A percentile compares a stretch with the other conserved stretches of the same genome.
phyloP scores from a whole-genome alignment of 2,797 vertebrate genomes.

The Phyllotis vaccarum region DNA sequence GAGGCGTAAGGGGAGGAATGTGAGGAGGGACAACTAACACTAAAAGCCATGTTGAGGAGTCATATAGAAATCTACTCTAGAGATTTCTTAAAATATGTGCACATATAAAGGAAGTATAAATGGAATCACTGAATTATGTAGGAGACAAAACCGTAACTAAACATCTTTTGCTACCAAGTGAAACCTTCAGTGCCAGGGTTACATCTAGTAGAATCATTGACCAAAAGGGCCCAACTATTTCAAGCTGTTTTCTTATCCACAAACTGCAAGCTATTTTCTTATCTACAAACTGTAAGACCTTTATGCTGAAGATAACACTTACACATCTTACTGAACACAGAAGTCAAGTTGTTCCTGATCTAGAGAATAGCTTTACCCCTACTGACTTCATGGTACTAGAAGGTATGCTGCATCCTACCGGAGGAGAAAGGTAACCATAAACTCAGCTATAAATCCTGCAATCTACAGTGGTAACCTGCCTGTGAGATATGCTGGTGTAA shows the following conservation, averaged over 20 bases:
- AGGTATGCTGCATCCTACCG: background rate
- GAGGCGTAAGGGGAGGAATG: too few relatives aligned
- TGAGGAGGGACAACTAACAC: too few relatives aligned
- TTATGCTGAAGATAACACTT: background rate
- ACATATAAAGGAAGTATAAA: too few relatives aligned
- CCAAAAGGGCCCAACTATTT: background rate
- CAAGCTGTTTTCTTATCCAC: background rate
- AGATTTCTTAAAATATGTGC: too few relatives aligned
- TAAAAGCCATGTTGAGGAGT: too few relatives aligned
- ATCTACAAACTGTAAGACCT: background rate
- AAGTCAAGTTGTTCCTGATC: background rate
- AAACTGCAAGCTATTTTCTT: background rate
- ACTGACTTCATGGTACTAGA: background rate
- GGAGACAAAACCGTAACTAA: too few relatives aligned
- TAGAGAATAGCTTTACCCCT: background rate
- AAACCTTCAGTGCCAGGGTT: too few relatives aligned
- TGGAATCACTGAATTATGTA: too few relatives aligned
- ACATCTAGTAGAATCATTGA: too few relatives aligned
- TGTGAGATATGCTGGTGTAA: background rate
- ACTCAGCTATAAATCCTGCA: background rate
- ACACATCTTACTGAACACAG: background rate
- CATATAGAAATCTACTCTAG: too few relatives aligned
- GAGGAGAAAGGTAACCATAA: background rate
- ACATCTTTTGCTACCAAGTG: too few relatives aligned
- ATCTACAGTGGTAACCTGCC: background rate